A percentile compares a stretch with the other conserved stretches of the same genome.
These are phyloP conservation scores for Hypsibius dujardini DNA, from an alignment of 1,140 invertebrate genomes.

Conservation along the genomic window DNA sequence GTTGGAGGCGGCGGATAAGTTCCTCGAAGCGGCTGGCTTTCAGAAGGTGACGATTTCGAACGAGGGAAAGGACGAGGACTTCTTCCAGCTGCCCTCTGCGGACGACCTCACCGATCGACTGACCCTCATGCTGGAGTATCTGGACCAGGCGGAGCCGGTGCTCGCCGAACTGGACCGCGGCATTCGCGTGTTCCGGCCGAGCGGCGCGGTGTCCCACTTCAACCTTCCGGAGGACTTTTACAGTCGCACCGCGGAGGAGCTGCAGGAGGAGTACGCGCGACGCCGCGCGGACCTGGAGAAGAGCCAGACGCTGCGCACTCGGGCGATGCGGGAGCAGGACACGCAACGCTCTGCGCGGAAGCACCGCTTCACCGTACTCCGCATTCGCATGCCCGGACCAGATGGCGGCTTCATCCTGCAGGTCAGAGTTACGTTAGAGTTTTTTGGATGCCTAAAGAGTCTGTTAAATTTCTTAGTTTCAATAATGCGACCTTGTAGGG, in stretches of 20 bases:
- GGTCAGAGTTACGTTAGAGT: too few relatives aligned
- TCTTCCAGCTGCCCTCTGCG: not conserved
- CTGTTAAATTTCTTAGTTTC: not conserved
- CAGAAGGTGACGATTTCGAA: slow-evolving; percentile 23
- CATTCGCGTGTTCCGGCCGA: slow-evolving; percentile 60
- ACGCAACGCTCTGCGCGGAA: slow-evolving; percentile 54
- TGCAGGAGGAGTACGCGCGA: slow-evolving; percentile 45
- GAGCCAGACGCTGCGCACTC: slow-evolving; percentile 62
- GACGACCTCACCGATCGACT: slow-evolving; percentile 36
- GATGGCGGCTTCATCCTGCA: slow-evolving; percentile 8
- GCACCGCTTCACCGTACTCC: slow-evolving; percentile 64
- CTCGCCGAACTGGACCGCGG: slow-evolving; percentile 63
- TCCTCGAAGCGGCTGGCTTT: slow-evolving; percentile 68
- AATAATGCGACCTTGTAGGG: slow-evolving; percentile 42
- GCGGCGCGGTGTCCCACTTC: slow-evolving; percentile 45
- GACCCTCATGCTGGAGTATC: slow-evolving; percentile 49
- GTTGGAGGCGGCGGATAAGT: slow-evolving; percentile 58
- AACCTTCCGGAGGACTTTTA: slow-evolving; percentile 67
- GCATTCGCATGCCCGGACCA: slow-evolving; percentile 54
- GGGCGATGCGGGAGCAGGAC: slow-evolving; percentile 75
- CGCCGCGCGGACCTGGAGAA: slow-evolving; percentile 51
- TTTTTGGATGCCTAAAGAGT: slow-evolving; percentile 19
- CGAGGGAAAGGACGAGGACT: slow-evolving; percentile 3
- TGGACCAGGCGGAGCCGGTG: slow-evolving; percentile 59
- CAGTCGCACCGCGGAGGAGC: slow-evolving; percentile 52